phyloP scores from a whole-genome alignment of 2,888 invertebrate species.

The Eilema caniola region DNA sequence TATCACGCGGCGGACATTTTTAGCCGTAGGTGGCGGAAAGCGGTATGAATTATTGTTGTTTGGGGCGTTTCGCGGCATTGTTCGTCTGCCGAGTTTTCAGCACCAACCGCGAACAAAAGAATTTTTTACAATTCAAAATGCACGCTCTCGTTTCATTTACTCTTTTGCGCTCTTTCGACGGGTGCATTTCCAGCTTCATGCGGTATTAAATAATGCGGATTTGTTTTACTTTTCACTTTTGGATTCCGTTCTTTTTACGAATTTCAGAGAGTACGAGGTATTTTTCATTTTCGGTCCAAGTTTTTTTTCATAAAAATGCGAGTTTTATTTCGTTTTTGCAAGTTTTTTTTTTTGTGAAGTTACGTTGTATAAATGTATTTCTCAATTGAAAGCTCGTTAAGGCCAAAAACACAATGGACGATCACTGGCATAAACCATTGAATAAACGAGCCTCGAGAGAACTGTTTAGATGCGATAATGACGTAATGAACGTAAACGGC shows the following conservation, averaged over 20 bases:
- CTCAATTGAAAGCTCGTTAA: neutral
- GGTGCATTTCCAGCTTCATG: constrained; percentile 82
- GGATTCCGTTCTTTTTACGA: constrained; percentile 59
- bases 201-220: constrained; percentile 82
- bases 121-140: constrained; percentile 85
- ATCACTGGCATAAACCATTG: constrained; percentile 68
- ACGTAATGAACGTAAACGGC: constrained; percentile 80
- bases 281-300: constrained; percentile 55
- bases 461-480: constrained; percentile 82
- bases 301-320: constrained; percentile 36
- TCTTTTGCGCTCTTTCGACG: constrained; percentile 83
- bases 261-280: constrained; percentile 51
- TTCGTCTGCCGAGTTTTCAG: constrained; percentile 79
- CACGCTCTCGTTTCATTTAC: constrained; percentile 86
- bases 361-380: neutral
- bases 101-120: constrained; percentile 80
- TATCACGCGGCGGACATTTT: constrained; percentile 85
- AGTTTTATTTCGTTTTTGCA: constrained; percentile 12
- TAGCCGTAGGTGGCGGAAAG: constrained; percentile 86
- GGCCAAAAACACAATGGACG: constrained; percentile 34
- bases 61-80: constrained; percentile 82
- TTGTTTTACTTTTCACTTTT: constrained; percentile 77
- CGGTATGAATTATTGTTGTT: constrained; percentile 87
- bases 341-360: neutral
- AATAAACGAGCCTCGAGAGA: constrained; percentile 73